These are phyloP conservation scores for Onthophagus sagittarius DNA, from an alignment of 2,888 invertebrate species.

Conservation along the genomic window DNA sequence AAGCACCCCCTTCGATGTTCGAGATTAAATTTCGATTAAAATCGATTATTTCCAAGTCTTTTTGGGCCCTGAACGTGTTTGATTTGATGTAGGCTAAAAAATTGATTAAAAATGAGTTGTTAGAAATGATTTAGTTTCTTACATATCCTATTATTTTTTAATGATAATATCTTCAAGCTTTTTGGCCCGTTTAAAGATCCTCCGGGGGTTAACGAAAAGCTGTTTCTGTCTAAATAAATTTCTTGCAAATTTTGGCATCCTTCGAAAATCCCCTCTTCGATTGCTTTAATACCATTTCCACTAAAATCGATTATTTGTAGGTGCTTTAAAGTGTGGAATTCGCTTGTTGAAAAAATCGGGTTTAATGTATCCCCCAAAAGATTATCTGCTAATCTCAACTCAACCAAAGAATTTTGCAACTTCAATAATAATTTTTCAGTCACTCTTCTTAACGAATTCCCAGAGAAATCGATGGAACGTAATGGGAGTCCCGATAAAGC, in stretches of 20 bases:
- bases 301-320: constrained; percentile 74
- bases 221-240: constrained; percentile 76
- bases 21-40: constrained; percentile 75
- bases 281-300: constrained; percentile 73
- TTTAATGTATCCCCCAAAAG: constrained; percentile 85
- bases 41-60: constrained; percentile 69
- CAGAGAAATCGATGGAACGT: constrained; percentile 74
- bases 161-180: constrained; percentile 66
- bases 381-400: constrained; percentile 72
- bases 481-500: constrained; percentile 69
- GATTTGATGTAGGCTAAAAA: constrained; percentile 64
- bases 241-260: constrained; percentile 78
- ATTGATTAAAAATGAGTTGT: neutral
- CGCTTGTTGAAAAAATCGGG: constrained; percentile 84
- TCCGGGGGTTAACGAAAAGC: constrained; percentile 70
- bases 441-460: constrained; percentile 74
- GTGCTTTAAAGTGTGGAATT: constrained; percentile 72
- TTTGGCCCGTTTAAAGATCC: constrained; percentile 78
- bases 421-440: constrained; percentile 72
- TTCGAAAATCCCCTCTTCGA: constrained; percentile 83
- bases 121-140: constrained; percentile 40
- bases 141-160: constrained; percentile 81
- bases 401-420: constrained; percentile 63
- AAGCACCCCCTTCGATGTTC: constrained; percentile 71
- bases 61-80: constrained; percentile 67